A percentile compares a stretch with the other conserved stretches of the same genome.
Evolutionary conservation across 2,888 invertebrate species (phyloP).

Genomic region (Pseudococcus viburni): DNA sequence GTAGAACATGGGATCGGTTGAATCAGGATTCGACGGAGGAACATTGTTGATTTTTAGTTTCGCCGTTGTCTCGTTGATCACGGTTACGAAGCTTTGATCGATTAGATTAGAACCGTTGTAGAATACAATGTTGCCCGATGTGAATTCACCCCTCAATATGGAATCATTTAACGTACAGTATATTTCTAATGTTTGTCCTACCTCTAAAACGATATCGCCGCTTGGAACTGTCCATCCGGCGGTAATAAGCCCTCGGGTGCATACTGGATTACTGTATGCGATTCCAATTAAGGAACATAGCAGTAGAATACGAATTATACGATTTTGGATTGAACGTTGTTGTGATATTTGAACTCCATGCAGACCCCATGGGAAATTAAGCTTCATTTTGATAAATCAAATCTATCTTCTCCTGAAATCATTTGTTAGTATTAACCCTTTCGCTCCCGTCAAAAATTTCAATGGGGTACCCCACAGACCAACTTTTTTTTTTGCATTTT

Average conservation of each 20-base stretch:
- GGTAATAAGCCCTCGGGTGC: background rate
- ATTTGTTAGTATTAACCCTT: background rate
- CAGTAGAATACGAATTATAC: background rate
- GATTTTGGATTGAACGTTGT: background rate
- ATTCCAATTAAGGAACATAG: background rate
- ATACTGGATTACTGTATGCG: background rate
- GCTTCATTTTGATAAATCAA: constrained; percentile 36
- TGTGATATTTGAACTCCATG: background rate
- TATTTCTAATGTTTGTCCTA: constrained; percentile 45
- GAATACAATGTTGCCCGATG: constrained; percentile 73
- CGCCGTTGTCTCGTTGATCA: constrained; percentile 78
- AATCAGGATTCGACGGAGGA: constrained; percentile 70
- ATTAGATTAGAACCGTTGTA: constrained; percentile 71
- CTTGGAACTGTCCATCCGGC: constrained; percentile 36
- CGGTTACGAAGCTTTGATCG: constrained; percentile 73
- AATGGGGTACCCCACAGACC: no score
- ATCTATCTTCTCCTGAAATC: background rate
- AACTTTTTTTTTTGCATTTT: no score
- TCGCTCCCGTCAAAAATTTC: no score
- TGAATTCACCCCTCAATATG: background rate
- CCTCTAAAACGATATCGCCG: constrained; percentile 41
- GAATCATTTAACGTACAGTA: background rate
- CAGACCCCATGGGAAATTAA: background rate
- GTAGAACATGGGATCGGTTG: constrained; percentile 72
- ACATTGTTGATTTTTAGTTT: constrained; percentile 75